phyloP scores from a whole-genome alignment of 2,888 invertebrate genomes.

The Lamellibrachia columna region DNA sequence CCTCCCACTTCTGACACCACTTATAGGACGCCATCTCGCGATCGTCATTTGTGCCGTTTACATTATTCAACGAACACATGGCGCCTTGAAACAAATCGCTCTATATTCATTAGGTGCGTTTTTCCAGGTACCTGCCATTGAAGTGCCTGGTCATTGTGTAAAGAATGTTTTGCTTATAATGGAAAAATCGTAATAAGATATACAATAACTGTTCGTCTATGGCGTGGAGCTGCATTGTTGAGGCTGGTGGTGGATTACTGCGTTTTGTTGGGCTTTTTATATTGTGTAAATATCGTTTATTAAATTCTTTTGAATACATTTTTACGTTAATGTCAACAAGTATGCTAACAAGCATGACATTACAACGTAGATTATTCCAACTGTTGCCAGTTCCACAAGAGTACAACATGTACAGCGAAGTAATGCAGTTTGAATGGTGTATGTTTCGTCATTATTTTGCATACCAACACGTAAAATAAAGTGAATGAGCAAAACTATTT shows the following conservation, averaged over 20 bases:
- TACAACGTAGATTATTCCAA: no score
- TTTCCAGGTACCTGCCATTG: background rate
- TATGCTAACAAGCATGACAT: background rate
- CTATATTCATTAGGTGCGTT: background rate
- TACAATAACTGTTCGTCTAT: background rate
- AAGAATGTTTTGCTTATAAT: background rate
- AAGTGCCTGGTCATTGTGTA: background rate
- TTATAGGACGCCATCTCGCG: background rate
- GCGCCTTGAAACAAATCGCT: background rate
- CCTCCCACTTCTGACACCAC: background rate
- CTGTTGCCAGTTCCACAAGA: no score
- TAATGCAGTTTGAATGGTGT: no score
- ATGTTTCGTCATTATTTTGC: no score
- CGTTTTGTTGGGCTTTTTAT: background rate
- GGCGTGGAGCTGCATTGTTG: background rate
- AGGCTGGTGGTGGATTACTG: background rate
- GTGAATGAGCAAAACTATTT: no score
- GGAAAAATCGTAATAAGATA: background rate
- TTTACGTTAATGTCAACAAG: background rate
- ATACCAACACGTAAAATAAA: no score
- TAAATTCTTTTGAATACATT: background rate
- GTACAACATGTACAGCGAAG: no score
- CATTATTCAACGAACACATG: background rate
- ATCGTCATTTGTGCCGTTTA: background rate
- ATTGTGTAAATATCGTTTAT: background rate